These are phyloP conservation scores for Drosophila tristis DNA, from an alignment of 1,140 invertebrate species.

Conservation along the genomic window DNA sequence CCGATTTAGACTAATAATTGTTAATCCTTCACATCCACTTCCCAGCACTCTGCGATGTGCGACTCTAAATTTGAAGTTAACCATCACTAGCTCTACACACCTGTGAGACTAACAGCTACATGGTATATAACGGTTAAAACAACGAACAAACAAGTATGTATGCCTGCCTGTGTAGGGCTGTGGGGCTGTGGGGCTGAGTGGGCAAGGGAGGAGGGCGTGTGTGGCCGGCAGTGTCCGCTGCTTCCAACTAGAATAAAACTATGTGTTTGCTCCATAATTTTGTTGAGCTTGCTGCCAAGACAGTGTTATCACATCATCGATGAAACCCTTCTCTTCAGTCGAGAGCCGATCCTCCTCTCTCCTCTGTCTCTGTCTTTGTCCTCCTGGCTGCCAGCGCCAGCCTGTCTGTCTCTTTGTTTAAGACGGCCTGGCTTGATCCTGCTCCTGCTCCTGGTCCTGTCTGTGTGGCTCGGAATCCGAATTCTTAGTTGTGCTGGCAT, in stretches of 20 bases:
- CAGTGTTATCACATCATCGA: conserved; percentile 58
- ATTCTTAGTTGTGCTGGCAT: conserved; percentile 33
- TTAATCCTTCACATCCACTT: conserved; percentile 27
- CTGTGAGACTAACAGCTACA: conserved; percentile 24
- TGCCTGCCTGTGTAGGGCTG: not conserved
- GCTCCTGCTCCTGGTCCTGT: conserved; percentile 5
- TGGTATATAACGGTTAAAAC: conserved; percentile 29
- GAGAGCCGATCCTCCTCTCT: conserved; percentile 13
- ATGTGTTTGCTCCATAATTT: conserved; percentile 1
- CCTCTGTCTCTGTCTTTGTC: conserved; percentile 1
- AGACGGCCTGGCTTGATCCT: not conserved
- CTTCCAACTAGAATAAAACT: not conserved
- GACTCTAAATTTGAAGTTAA: conserved; percentile 1
- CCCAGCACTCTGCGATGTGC: not conserved
- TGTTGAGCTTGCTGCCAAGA: conserved; percentile 49
- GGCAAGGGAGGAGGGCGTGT: too few relatives aligned
- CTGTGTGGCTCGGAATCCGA: conserved; percentile 27
- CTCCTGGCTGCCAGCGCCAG: conserved; percentile 5
- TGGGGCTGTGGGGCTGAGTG: not conserved
- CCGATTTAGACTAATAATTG: conserved; percentile 38
- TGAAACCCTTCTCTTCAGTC: conserved; percentile 49
- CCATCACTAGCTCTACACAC: conserved; percentile 7
- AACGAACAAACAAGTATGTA: conserved; percentile 32
- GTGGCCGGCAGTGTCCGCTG: not conserved
- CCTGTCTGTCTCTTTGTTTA: too few relatives aligned